These are phyloP conservation scores for Thamnophis elegans DNA, from an alignment of 2,797 vertebrate genomes.

Conservation along the genomic window DNA sequence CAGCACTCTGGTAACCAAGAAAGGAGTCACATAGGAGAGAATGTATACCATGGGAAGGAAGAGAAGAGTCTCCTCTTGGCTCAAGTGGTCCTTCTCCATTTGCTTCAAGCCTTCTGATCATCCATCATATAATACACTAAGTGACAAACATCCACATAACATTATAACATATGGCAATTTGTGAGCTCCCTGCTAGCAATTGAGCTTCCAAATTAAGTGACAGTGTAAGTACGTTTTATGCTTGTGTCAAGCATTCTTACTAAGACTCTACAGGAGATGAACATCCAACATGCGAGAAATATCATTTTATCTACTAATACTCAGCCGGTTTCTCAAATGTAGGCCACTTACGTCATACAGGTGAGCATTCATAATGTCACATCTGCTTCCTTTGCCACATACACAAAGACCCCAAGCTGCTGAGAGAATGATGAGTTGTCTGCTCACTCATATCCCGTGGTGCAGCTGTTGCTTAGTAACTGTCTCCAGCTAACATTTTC, in stretches of 20 bases:
- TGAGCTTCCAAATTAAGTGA: background rate
- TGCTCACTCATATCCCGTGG: constrained; percentile 36
- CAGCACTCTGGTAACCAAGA: background rate
- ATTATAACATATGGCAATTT: background rate
- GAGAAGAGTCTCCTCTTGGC: background rate
- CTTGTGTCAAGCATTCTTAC: background rate
- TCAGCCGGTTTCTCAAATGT: background rate
- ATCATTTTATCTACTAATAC: background rate
- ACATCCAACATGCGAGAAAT: background rate
- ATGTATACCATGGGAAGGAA: background rate
- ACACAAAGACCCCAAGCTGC: background rate
- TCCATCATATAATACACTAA: background rate
- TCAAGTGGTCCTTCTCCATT: background rate
- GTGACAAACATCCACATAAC: background rate
- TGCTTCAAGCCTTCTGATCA: background rate
- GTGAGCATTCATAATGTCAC: accelerated
- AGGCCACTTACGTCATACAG: accelerated
- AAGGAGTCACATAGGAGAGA: background rate
- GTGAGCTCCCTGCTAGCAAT: background rate
- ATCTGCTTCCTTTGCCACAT: background rate
- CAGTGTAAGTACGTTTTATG: background rate
- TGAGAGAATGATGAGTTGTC: constrained; percentile 35
- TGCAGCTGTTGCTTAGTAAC: constrained; percentile 63
- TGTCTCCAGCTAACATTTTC: constrained; percentile 54
- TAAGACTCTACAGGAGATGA: background rate